These are phyloP conservation scores for Bombycilla garrulus DNA, from an alignment of 2,113 vertebrate species.

Conservation along the genomic window DNA sequence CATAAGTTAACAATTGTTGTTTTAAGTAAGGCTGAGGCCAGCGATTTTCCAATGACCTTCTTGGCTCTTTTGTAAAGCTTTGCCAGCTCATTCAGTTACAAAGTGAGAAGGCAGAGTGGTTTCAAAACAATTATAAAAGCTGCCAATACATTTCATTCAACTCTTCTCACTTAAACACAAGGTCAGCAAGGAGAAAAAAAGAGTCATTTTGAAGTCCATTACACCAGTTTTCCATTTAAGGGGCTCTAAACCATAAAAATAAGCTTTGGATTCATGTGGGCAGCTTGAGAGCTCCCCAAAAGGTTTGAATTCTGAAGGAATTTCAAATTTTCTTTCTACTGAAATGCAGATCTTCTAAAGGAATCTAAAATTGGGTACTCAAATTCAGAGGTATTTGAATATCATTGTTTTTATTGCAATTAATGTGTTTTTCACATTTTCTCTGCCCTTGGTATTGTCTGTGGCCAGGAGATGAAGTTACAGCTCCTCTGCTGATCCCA, in stretches of 20 bases:
- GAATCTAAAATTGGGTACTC: rapidly evolving
- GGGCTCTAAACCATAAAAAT: not conserved
- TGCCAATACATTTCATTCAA: conserved; percentile 56
- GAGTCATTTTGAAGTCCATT: not conserved
- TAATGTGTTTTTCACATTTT: not conserved
- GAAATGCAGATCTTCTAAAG: not conserved
- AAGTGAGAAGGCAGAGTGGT: not conserved
- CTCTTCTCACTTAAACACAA: conserved; percentile 10
- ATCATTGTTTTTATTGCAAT: not conserved
- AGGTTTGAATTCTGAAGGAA: not conserved
- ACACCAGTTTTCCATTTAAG: not conserved
- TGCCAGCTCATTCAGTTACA: conserved; percentile 38
- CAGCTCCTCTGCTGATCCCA: not conserved
- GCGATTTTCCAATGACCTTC: conserved; percentile 7
- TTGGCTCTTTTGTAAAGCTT: not conserved
- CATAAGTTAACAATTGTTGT: not conserved
- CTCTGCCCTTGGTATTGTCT: not conserved
- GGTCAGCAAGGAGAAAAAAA: not conserved
- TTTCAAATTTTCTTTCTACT: not conserved
- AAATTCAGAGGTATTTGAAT: not conserved
- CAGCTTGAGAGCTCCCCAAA: not conserved
- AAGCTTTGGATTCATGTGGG: not conserved
- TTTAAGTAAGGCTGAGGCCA: conserved; percentile 32
- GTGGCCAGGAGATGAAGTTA: not conserved
- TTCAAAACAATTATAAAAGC: conserved; percentile 64